These are phyloP conservation scores for Turritopsis dohrnii DNA, from an alignment of 30 jellyfish, hydroid and myxozoan species.

Conservation along the genomic window DNA sequence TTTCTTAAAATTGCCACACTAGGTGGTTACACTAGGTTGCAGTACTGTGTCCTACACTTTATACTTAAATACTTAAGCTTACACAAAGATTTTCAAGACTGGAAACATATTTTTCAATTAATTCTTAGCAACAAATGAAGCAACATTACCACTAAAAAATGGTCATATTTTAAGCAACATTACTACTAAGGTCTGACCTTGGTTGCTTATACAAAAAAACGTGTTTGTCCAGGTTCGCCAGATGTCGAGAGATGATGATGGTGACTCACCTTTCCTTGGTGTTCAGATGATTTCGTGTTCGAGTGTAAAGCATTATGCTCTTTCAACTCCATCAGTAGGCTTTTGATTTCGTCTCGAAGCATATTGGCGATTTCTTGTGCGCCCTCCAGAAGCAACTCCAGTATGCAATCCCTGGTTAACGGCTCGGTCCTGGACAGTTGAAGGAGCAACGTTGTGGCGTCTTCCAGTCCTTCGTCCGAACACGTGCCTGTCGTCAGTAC, in stretches of 20 bases:
- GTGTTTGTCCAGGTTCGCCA: no score
- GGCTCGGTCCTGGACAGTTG: conserved; percentile 88
- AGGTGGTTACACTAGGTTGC: no score
- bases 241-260: neutral
- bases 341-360: conserved; percentile 68
- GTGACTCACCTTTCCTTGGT: neutral
- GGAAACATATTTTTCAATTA: no score
- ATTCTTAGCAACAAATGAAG: no score
- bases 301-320: conserved; percentile 46
- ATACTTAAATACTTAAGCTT: no score
- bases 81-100: no score
- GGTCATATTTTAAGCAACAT: no score
- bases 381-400: conserved; percentile 83
- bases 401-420: conserved; percentile 69
- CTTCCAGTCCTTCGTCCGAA: conserved; percentile 98
- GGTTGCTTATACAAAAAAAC: no score
- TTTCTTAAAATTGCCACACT: no score
- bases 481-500: conserved; percentile 92
- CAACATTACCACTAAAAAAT: no score
- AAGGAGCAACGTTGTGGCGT: conserved; percentile 85
- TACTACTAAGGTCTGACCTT: no score
- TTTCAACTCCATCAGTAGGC: conserved; percentile 49
- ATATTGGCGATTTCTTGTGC: conserved; percentile 83
- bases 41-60: no score
- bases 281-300: neutral